Percentiles rank a stretch among this genome's conserved stretches.
These are phyloP conservation scores for Mionectes olivaceus DNA, from an alignment of 2,797 vertebrate species.

Conservation along the genomic window DNA sequence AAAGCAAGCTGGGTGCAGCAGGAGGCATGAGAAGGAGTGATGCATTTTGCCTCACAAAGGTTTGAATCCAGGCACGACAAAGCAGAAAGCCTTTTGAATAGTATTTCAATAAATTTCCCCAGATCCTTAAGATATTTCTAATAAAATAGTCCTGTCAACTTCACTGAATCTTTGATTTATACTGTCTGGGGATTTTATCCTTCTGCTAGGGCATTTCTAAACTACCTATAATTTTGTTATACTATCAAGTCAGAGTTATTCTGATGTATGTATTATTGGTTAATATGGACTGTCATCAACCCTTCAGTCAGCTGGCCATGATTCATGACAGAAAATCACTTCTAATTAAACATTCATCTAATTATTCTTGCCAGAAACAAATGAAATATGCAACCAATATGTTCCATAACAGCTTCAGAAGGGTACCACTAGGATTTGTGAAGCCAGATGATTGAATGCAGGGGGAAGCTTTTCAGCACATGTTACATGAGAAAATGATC, in stretches of 20 bases:
- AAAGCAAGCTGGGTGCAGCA: neutral
- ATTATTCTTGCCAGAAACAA: constrained; percentile 74
- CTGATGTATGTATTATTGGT: constrained; percentile 57
- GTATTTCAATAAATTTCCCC: neutral
- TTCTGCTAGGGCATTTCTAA: constrained; percentile 40
- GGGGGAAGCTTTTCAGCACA: constrained; percentile 49
- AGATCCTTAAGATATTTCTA: constrained; percentile 44
- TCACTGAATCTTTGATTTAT: constrained; percentile 51
- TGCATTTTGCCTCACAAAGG: rapidly evolving
- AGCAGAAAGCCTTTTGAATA: neutral
- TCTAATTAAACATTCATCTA: constrained; percentile 70
- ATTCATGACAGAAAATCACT: constrained; percentile 67
- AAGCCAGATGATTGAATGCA: constrained; percentile 62
- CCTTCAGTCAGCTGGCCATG: constrained; percentile 66
- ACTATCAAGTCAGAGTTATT: constrained; percentile 21
- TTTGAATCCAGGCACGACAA: neutral
- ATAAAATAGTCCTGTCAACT: constrained; percentile 41
- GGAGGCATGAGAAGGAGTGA: rapidly evolving
- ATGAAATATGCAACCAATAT: constrained; percentile 71
- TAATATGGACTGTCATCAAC: constrained; percentile 68
- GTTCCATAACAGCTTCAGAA: constrained; percentile 62
- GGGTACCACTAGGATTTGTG: constrained; percentile 52
- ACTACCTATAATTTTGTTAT: constrained; percentile 58
- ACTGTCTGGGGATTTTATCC: constrained; percentile 40
- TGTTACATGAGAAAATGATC: constrained; percentile 30